Base-by-base conservation (phyloP, 1,140 invertebrate genomes). In the Conus ventricosus region DNA sequence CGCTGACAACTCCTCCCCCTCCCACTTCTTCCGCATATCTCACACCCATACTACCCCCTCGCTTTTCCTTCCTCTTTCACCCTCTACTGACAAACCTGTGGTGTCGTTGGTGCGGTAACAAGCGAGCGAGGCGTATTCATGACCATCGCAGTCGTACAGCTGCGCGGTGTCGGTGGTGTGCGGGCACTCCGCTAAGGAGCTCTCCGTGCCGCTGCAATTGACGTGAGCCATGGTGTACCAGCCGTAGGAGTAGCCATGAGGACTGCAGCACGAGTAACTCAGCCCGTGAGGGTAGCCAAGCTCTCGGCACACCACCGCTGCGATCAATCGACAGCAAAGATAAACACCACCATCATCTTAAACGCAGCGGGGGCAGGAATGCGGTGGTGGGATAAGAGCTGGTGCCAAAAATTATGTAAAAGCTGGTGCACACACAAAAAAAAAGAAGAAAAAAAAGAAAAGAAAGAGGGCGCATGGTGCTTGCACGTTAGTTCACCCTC, bases 281-380 rank as follows among this genome's bases (percentile, higher is more conserved):
- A 91, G 80, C 7, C 92, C 92, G 57, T 90, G 63, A 39, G 91
- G 87, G 87, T 88, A 92, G 17, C 93, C 93, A 8, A 94, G 88
- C 53, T 89, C 88, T 88, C 90, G 83, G 87, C 94, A 94, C 10
- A 91, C 92, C 1, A 94, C 93, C 71, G 88, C 93, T 93, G 87
- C 82, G 27, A 88, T 39, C 39, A 3, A 39, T 39, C 39, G 39
- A 39, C 39, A 39, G 39, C 39, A 39, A 39, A 39, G 39, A 39
- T 39, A 39, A 39, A 39, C 0, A 39, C 0, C 39, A 39, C 39
- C 39, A 39, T 39, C 39, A 39, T 39, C 39, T 39, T 39, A 0
- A 39, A 39, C 39, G 39, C 39, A 39, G 3, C 39, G 39, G 39
- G 39, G 39, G 39, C 39, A 39, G 39, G 39, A 39, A 39, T 39